phyloP scores from a whole-genome alignment of 2,888 invertebrate genomes.

The Acrobasis suavella region DNA sequence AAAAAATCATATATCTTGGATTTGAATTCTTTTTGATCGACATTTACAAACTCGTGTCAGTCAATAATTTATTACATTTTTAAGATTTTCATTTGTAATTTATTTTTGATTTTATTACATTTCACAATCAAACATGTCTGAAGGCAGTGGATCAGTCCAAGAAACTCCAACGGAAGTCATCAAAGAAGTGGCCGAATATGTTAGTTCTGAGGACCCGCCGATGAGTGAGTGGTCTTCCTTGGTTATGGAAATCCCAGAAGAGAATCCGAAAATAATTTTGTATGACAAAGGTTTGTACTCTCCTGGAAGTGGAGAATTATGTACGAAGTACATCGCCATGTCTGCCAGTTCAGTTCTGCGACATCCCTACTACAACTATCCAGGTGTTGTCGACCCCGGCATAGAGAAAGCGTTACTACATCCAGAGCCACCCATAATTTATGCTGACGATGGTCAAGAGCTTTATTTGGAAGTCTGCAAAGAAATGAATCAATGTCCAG shows the following conservation, averaged over 20 bases:
- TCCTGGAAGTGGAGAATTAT: conserved; percentile 61
- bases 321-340: conserved; percentile 52
- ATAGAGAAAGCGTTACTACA: conserved; percentile 52
- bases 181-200: conserved; percentile 32
- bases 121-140: conserved; percentile 15
- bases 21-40: background rate
- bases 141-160: background rate
- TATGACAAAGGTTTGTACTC: conserved; percentile 48
- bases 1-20: too few species aligned
- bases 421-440: conserved; percentile 43
- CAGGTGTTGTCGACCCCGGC: conserved; percentile 63
- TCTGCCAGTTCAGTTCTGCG: conserved; percentile 56
- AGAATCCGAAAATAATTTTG: conserved; percentile 45
- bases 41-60: background rate
- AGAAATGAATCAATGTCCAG: conserved; percentile 56
- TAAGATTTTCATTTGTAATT: background rate
- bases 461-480: conserved; percentile 58
- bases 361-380: conserved; percentile 64
- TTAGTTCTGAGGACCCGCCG: conserved; percentile 58
- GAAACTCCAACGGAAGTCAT: conserved; percentile 20
- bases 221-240: conserved; percentile 66
- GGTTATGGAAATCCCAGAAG: conserved; percentile 37
- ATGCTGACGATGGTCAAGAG: conserved; percentile 62
- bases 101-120: background rate
- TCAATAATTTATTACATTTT: background rate